Evolutionary conservation across 2,113 vertebrate genomes (phyloP).

Genomic region (Gymnarchus niloticus): DNA sequence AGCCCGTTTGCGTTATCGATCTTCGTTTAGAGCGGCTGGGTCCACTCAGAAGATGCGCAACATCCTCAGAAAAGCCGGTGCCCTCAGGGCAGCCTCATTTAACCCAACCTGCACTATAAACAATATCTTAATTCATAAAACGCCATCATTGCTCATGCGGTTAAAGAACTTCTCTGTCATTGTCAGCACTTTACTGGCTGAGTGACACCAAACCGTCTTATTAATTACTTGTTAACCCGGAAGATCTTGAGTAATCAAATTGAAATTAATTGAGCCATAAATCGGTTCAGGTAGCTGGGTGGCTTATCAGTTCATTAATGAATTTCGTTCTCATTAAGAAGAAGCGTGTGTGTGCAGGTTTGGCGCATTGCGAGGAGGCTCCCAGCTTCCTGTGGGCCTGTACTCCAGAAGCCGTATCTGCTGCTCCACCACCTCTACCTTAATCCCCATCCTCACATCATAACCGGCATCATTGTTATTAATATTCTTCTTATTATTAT

Average conservation of each 20-base stretch:
- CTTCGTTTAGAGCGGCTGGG: not conserved
- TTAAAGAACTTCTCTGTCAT: not conserved
- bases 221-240: conserved; percentile 14
- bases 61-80: not conserved
- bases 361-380: not conserved
- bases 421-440: not conserved
- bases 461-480: no score
- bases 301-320: not conserved
- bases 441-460: not conserved
- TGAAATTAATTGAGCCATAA: not conserved
- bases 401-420: not conserved
- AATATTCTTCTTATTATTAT: not conserved
- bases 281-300: conserved; percentile 13
- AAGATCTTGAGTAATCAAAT: not conserved
- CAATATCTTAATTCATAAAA: conserved; percentile 8
- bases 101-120: not conserved
- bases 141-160: not conserved
- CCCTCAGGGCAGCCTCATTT: not conserved
- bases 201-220: not conserved
- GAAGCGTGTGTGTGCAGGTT: not conserved
- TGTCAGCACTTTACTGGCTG: not conserved
- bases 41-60: not conserved
- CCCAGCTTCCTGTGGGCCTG: not conserved
- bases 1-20: conserved; percentile 16
- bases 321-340: conserved; percentile 4